These are phyloP conservation scores for Thripadectes ignobilis DNA, from an alignment of 2,797 vertebrate species.

Conservation along the genomic window DNA sequence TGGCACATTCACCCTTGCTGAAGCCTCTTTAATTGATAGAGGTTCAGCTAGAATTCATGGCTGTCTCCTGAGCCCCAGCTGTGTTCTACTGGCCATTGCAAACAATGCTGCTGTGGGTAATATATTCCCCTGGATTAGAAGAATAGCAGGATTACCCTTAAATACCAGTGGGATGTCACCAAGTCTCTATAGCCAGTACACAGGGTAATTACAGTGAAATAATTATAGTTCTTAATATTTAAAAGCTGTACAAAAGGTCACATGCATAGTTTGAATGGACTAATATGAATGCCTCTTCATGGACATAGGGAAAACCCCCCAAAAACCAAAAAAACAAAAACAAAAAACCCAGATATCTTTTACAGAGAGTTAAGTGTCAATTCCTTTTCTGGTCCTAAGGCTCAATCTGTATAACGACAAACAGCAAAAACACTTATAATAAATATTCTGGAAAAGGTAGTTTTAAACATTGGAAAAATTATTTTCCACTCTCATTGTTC, in stretches of 20 bases:
- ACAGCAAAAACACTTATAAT: background rate
- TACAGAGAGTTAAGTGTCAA: background rate
- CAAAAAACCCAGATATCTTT: background rate
- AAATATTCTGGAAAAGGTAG: background rate
- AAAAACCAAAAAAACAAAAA: too few species aligned
- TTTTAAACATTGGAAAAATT: background rate
- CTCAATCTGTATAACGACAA: background rate
- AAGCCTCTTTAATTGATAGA: background rate
- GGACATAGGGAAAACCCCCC: background rate
- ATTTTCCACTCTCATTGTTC: background rate
- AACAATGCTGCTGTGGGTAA: background rate
- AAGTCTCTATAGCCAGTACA: background rate
- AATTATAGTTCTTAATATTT: background rate
- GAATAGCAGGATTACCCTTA: background rate
- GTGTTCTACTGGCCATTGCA: background rate
- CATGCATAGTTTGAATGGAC: background rate
- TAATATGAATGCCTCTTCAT: background rate
- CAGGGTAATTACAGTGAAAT: background rate
- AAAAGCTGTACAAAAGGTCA: background rate
- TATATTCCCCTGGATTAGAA: background rate
- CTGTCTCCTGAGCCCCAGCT: background rate
- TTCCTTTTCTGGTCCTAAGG: background rate
- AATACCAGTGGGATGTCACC: background rate
- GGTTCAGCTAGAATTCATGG: background rate
- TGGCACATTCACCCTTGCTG: background rate